These are phyloP conservation scores for Hypercompe scribonia DNA, from an alignment of 2,888 invertebrate genomes.

Conservation along the genomic window DNA sequence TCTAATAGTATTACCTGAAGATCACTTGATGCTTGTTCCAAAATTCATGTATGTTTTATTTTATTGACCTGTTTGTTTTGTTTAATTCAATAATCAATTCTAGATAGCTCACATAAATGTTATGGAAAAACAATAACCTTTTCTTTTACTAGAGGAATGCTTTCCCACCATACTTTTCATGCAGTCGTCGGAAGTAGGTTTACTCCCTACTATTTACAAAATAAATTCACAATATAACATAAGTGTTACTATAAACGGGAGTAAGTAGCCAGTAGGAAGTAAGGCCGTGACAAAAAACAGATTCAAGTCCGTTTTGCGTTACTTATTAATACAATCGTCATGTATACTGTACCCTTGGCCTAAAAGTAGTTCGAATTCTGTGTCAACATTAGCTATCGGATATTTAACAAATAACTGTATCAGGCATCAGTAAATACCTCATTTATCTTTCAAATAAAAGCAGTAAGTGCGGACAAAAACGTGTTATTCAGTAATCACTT, in stretches of 20 bases:
- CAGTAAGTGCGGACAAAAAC: constrained; percentile 26
- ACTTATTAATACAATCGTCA: background rate
- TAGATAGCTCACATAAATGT: too few species aligned
- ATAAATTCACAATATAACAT: too few species aligned
- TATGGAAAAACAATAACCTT: too few species aligned
- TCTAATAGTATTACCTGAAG: background rate
- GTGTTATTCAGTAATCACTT: constrained; percentile 6
- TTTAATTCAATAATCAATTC: too few species aligned
- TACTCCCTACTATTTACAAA: too few species aligned
- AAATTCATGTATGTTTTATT: background rate
- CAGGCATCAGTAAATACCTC: constrained; percentile 22
- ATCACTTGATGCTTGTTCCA: background rate
- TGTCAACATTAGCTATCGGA: background rate
- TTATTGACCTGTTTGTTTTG: too few species aligned
- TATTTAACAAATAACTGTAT: constrained; percentile 10
- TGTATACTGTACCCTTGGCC: background rate
- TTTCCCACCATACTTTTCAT: too few species aligned
- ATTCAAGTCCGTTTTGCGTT: background rate
- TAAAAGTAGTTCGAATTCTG: background rate
- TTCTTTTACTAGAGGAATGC: too few species aligned
- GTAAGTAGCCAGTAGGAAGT: background rate
- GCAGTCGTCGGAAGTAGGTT: too few species aligned
- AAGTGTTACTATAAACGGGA: too few species aligned
- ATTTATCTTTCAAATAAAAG: constrained; percentile 49
- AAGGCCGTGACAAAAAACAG: background rate